Conservation (phyloP, 2,113 vertebrate genomes). For the Mus pahari region DNA sequence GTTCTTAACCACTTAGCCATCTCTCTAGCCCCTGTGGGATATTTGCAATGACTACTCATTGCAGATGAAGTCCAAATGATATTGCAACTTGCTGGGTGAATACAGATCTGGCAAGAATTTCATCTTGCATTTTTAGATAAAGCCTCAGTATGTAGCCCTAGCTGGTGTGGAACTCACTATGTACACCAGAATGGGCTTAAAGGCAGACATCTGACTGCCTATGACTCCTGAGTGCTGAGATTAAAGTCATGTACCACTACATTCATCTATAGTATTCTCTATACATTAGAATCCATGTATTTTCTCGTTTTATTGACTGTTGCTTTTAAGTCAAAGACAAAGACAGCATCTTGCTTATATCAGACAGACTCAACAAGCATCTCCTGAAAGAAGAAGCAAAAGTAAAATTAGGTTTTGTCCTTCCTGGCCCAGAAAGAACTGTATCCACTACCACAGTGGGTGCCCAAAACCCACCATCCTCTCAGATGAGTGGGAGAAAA, state of each 20-base stretch:
- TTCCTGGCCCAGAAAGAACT: neutral
- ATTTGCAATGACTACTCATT: constrained; percentile 27
- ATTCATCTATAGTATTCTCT: neutral
- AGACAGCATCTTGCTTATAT: neutral
- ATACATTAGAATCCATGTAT: neutral
- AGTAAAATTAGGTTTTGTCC: constrained; percentile 10
- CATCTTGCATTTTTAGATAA: neutral
- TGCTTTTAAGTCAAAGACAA: neutral
- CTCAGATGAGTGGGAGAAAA: constrained; percentile 27
- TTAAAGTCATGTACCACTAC: neutral
- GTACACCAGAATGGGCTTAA: neutral
- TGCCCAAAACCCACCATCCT: neutral
- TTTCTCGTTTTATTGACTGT: neutral
- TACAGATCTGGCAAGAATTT: neutral
- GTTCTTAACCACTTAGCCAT: neutral
- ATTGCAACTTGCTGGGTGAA: neutral
- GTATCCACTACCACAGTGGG: neutral
- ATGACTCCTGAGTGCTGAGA: neutral
- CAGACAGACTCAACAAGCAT: neutral
- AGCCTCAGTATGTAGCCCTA: neutral
- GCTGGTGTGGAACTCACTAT: neutral
- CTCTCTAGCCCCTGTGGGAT: neutral
- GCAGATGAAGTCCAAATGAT: neutral
- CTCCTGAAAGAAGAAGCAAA: constrained; percentile 2
- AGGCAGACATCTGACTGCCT: neutral